Evolutionary conservation across 1,140 invertebrate species (phyloP).

Genomic region (Manduca sexta): DNA sequence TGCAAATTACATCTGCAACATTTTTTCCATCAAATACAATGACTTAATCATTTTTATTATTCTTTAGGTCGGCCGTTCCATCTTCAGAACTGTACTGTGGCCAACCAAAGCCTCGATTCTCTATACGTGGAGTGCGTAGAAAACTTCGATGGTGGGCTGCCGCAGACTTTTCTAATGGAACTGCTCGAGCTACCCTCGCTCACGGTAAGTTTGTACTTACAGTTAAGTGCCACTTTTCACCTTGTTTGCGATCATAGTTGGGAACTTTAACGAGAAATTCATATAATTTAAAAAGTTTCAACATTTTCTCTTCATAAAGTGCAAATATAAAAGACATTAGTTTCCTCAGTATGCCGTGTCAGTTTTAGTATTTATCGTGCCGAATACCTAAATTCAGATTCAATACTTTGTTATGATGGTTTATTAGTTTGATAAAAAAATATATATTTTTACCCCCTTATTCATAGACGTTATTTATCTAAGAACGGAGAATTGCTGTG

Average conservation of each 20-base stretch:
- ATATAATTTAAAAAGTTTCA: neutral
- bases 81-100: constrained; percentile 90
- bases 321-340: neutral
- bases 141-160: constrained; percentile 88
- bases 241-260: neutral
- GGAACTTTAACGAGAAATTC: neutral
- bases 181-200: constrained; percentile 78
- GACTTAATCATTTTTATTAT: constrained; percentile 11
- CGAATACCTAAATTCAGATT: no score
- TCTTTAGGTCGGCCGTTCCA: constrained; percentile 86
- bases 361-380: no score
- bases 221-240: neutral
- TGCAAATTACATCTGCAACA: no score
- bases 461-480: no score
- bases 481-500: no score
- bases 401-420: no score
- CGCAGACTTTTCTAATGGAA: constrained; percentile 86
- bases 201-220: constrained; percentile 40
- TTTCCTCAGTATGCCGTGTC: no score
- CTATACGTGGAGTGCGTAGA: constrained; percentile 85
- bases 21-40: no score
- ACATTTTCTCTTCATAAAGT: neutral
- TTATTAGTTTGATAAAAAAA: no score
- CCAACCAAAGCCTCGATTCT: constrained; percentile 89
- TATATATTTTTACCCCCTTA: no score